phyloP scores from a whole-genome alignment of 2,797 vertebrate genomes.

The Myiotriccus ornatus region DNA sequence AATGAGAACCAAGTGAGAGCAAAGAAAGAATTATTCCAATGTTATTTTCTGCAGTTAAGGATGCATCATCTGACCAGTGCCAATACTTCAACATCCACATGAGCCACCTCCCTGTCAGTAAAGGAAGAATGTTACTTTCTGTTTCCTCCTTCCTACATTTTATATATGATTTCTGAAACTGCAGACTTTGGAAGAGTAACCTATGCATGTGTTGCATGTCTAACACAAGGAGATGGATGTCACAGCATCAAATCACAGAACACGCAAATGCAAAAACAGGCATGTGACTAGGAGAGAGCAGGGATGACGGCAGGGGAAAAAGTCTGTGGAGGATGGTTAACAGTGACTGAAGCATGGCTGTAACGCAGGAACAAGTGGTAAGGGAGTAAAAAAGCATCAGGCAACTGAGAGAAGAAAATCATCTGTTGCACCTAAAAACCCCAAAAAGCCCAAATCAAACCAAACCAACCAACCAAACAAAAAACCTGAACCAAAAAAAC shows the following conservation, averaged over 20 bases:
- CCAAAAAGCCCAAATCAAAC: neutral
- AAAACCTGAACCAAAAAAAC: accelerated
- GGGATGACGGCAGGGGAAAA: neutral
- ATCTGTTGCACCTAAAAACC: neutral
- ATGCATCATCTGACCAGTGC: neutral
- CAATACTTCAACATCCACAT: neutral
- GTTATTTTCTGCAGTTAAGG: neutral
- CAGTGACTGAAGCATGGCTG: neutral
- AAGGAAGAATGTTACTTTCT: neutral
- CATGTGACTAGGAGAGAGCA: accelerated
- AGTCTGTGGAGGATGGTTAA: neutral
- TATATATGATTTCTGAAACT: neutral
- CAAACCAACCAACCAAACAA: neutral
- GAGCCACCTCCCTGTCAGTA: neutral
- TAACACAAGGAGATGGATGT: neutral
- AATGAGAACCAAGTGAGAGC: neutral
- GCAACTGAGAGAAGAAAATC: neutral
- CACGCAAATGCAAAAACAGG: accelerated
- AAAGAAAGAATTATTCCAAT: neutral
- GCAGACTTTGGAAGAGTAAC: neutral
- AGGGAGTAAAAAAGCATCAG: neutral
- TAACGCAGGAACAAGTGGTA: neutral
- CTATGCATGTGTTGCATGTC: accelerated
- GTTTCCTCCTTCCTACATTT: neutral
- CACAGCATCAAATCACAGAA: neutral